phyloP scores from a whole-genome alignment of 2,113 vertebrate genomes.

The Turnix velox region DNA sequence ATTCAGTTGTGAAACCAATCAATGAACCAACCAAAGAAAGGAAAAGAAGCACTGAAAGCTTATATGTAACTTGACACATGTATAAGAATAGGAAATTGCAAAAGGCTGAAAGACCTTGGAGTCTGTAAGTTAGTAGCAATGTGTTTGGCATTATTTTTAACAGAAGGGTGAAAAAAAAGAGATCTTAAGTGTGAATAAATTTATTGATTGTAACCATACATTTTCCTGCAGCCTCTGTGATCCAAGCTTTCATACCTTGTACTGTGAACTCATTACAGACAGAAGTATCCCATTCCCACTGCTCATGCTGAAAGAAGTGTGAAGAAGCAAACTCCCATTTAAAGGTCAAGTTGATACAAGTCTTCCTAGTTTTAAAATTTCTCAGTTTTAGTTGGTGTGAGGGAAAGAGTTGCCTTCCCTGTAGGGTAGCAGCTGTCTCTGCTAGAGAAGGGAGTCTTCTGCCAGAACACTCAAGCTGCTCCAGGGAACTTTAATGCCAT shows the following conservation, averaged over 20 bases:
- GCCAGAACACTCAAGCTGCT: accelerated
- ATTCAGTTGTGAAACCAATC: background rate
- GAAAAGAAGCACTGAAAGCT: background rate
- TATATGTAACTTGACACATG: background rate
- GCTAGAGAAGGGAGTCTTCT: background rate
- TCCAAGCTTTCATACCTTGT: background rate
- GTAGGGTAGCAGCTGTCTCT: background rate
- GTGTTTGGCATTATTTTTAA: background rate
- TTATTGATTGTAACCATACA: background rate
- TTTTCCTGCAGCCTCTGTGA: background rate
- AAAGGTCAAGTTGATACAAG: background rate
- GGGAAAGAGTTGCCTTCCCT: background rate
- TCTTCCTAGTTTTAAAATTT: background rate
- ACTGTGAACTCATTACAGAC: background rate
- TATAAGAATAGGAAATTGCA: background rate
- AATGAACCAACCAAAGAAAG: background rate
- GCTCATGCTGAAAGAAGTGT: background rate
- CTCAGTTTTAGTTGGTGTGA: background rate
- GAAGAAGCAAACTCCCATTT: background rate
- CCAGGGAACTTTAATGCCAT: background rate
- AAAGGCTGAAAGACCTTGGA: background rate
- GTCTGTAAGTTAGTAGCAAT: background rate
- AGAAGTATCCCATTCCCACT: background rate
- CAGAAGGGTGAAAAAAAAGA: background rate
- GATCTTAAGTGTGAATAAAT: background rate